Base-by-base conservation (phyloP, 1,140 invertebrate genomes). In the Drosophila nikananu region DNA sequence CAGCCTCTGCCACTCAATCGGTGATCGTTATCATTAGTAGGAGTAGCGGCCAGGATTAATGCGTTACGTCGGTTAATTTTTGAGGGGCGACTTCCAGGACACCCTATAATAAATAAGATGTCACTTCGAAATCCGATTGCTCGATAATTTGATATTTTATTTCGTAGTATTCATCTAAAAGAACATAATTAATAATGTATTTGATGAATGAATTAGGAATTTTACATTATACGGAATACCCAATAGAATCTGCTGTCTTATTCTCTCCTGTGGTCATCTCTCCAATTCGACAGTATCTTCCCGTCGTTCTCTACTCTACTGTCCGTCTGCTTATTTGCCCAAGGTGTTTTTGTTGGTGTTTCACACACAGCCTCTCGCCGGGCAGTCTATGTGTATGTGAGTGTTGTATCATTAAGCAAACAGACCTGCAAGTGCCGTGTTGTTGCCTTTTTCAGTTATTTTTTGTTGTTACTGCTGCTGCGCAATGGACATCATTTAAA, bases 391-490 rank as follows among this genome's bases (percentile, higher is more conserved):
- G 37, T 39, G 21, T 71, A 25, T 44, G 25, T 44, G 41, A 25
- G 35, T 52, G 55, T 67, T 86, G 81, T 77, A 80, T 89, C 80
- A 89, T 80, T 89, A 83, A 80, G 67, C 80, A 83, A 87, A 89
- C 83, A 86, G 55, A 64, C 49, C 72, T 72, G 61, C 81, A 84
- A 80, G 66, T 71, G 60, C 23, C 46, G 35, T 64, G 51, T 37
- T 76, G 35, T 63, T 41, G 59, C 42, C 71, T 25, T 48, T 48
- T 52, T 67, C 41, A 48, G 51, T 58, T 77, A 19, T 64, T 62
- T 51, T 35, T 55, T 67, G 15, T 51, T 57, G 44, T 9, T 77
- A 60, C 51, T 73, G 51, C 72, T 51, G 65, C 55, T 57, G 41
- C 39, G 57, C 39, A 39, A 64, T 80, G 57, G 74, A 70, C 75